Evolutionary conservation across 2,888 invertebrate species (phyloP).

Genomic region (Sarcophaga subvicina): DNA sequence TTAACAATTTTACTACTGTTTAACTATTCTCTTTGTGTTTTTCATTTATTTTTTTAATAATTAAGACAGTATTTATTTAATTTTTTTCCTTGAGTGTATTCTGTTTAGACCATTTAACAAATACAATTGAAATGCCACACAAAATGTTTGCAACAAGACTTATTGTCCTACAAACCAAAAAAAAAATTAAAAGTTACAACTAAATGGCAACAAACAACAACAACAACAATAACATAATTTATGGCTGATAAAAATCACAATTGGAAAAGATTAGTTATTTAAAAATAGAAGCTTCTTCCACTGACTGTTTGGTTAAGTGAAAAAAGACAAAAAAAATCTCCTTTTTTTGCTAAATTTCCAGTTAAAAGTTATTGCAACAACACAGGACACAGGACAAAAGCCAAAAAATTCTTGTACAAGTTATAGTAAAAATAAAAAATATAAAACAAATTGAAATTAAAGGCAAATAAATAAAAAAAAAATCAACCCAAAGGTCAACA

Average conservation of each 20-base stretch:
- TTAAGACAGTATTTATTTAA: background rate
- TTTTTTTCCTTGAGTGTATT: background rate
- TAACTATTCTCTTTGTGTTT: too few relatives aligned
- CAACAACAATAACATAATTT: conserved; percentile 29
- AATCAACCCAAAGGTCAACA: conserved; percentile 27
- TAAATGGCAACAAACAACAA: background rate
- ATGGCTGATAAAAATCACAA: conserved; percentile 31
- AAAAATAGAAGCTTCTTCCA: conserved; percentile 1
- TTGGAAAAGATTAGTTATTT: conserved; percentile 26
- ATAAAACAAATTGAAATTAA: conserved; percentile 18
- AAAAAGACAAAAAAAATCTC: background rate
- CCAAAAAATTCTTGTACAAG: background rate
- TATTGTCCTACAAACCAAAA: conserved; percentile 9
- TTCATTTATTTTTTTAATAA: background rate
- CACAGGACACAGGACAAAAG: background rate
- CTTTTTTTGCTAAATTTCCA: conserved; percentile 1
- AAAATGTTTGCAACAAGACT: conserved; percentile 23
- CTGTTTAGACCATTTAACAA: conserved; percentile 30
- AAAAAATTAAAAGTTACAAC: background rate
- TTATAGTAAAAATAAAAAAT: background rate
- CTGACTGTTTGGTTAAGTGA: conserved; percentile 12
- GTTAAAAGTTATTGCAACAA: conserved; percentile 12
- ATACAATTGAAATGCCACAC: conserved; percentile 20
- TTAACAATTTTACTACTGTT: too few relatives aligned
- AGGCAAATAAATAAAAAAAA: conserved; percentile 1